Percentiles rank a stretch among this genome's conserved stretches.
Conservation (phyloP, 2,797 vertebrate species). For the Leptodactylus fallax region DNA sequence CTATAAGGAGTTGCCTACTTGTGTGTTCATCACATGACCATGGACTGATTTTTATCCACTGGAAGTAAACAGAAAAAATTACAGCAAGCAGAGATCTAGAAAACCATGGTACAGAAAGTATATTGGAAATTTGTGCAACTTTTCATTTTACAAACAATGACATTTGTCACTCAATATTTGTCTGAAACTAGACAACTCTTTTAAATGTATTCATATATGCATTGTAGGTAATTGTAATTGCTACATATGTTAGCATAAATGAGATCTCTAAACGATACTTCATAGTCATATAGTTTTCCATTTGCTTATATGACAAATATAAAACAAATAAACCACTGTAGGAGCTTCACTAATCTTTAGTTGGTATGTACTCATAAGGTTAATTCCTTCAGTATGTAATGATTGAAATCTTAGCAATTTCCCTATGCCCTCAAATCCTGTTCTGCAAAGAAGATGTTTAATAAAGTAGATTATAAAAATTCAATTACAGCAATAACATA, state of each 20-base stretch:
- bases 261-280: background rate
- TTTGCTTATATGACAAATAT: background rate
- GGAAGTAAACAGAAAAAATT: too few species aligned
- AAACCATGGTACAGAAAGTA: too few species aligned
- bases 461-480: slow-evolving; percentile 4
- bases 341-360: background rate
- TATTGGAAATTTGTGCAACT: too few species aligned
- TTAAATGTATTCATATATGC: too few species aligned
- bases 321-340: background rate
- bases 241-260: background rate
- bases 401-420: background rate
- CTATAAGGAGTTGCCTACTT: too few species aligned
- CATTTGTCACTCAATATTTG: too few species aligned
- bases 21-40: too few species aligned
- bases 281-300: background rate
- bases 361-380: background rate
- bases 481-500: slow-evolving; percentile 4
- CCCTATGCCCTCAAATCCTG: background rate
- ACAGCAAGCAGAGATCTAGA: too few species aligned
- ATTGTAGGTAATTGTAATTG: too few species aligned
- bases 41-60: too few species aligned
- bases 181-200: too few species aligned
- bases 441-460: background rate
- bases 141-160: too few species aligned
- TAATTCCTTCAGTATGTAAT: background rate